These are phyloP conservation scores for Nemotelus pantherinus DNA, from an alignment of 2,888 invertebrate species.

Conservation along the genomic window DNA sequence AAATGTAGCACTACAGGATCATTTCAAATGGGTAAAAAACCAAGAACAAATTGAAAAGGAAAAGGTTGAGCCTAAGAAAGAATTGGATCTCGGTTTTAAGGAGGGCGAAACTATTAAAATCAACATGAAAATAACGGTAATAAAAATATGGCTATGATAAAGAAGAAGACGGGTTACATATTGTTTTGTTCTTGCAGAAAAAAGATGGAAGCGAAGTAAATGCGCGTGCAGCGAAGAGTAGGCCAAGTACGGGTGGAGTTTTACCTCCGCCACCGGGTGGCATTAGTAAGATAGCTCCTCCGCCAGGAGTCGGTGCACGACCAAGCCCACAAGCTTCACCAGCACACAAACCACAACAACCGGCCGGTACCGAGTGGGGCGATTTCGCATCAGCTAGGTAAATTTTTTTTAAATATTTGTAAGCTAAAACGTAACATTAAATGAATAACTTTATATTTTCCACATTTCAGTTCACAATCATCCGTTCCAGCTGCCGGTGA, in stretches of 20 bases:
- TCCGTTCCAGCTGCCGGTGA: slow-evolving; percentile 56
- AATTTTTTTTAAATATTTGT: slow-evolving; percentile 20
- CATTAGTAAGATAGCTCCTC: slow-evolving; percentile 73
- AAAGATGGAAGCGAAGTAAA: slow-evolving; percentile 84
- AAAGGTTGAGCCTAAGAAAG: slow-evolving; percentile 77
- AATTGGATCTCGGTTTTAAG: slow-evolving; percentile 96
- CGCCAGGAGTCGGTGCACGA: slow-evolving; percentile 69
- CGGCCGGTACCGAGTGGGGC: slow-evolving; percentile 75
- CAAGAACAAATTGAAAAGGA: slow-evolving; percentile 84
- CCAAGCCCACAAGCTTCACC: slow-evolving; percentile 72
- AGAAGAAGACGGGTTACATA: slow-evolving; percentile 1
- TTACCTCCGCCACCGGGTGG: slow-evolving; percentile 89
- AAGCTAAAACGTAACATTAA: too few species aligned
- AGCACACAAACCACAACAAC: slow-evolving; percentile 72
- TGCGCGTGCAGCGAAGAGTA: slow-evolving; percentile 71
- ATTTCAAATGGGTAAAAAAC: slow-evolving; percentile 93
- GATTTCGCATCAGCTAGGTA: slow-evolving; percentile 80
- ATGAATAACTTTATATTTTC: too few species aligned
- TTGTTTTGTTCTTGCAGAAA: slow-evolving; percentile 70
- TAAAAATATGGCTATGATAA: neutral
- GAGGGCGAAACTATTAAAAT: slow-evolving; percentile 99
- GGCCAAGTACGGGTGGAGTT: slow-evolving; percentile 70
- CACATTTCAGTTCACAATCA: slow-evolving; percentile 42
- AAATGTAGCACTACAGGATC: slow-evolving; percentile 97
- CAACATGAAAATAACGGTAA: slow-evolving; percentile 95